Evolutionary conservation across 2,797 vertebrate species (phyloP).

Genomic region (Lophotriccus pileatus): DNA sequence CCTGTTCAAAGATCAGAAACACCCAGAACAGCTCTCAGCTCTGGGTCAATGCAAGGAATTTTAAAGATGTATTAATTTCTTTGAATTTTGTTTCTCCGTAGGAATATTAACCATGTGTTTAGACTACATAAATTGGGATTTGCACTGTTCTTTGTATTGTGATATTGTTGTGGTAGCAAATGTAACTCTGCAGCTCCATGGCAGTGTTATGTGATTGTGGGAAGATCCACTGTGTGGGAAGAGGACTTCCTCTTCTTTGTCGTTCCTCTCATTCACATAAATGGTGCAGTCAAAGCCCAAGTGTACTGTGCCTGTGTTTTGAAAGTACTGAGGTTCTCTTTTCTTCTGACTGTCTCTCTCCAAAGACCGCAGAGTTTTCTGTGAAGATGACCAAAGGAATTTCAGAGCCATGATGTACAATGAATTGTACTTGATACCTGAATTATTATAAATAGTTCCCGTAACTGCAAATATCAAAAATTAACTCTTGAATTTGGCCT

Average conservation of each 20-base stretch:
- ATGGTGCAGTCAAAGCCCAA: neutral
- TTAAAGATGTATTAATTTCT: neutral
- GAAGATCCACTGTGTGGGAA: neutral
- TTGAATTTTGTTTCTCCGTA: neutral
- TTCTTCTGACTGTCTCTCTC: conserved; percentile 35
- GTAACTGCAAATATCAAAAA: neutral
- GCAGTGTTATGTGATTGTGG: neutral
- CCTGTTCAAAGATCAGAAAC: neutral
- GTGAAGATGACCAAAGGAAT: conserved; percentile 33
- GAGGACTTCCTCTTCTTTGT: neutral
- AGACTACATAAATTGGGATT: neutral
- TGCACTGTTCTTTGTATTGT: neutral
- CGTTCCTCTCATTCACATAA: neutral
- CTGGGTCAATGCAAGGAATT: neutral
- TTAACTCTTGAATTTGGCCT: neutral
- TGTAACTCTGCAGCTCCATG: neutral
- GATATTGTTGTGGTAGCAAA: neutral
- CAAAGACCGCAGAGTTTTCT: conserved; percentile 25
- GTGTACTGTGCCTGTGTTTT: conserved; percentile 41
- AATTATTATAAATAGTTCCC: conserved; percentile 21
- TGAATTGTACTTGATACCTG: neutral
- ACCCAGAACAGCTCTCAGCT: neutral
- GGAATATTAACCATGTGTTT: neutral
- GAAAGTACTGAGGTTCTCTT: conserved; percentile 30
- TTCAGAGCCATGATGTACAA: neutral